Base-by-base conservation (phyloP, 2,888 invertebrate genomes). In the Melipona beecheii region DNA sequence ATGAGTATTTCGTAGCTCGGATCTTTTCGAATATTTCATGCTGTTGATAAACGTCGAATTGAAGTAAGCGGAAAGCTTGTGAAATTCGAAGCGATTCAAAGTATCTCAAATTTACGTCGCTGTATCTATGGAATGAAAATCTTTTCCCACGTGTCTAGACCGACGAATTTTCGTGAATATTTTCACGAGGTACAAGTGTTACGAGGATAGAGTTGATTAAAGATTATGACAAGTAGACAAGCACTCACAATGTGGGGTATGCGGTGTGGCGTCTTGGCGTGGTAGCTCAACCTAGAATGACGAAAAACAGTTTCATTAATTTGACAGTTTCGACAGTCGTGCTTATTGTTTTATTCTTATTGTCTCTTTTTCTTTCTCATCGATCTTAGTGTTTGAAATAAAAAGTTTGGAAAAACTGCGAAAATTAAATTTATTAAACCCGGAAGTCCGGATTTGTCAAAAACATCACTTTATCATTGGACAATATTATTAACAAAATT, bases 181-280 rank as follows among this genome's bases (percentile, higher is more conserved):
- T 49, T n/a, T 17, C 56, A 5, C 36, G 2, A 36, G 49, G n/a
- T 27, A 43, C 2, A 13, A 4, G 62, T 19, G 13, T 2, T 19
- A 54, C 17, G 43, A 15, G 71, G 9, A 19, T 31, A 4, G 11
- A 56, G 43, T 66, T 60, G 68, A 73, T 71, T 75, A 72, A 73
- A 60, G 21, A 54, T 27, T 68, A 27, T 9, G n/a, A 49, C 65
- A 27, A 27, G 50, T 27, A 50, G 43, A 2, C 6, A 49, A 5
- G 5, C 84, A 89, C 90, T 90, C 65, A 90, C 90, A 84, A 86
- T 89, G 56, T 84, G 87, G 66, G 78, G 86, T 80, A 78, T 80
- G 56, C 84, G 86, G 75, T 89, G 90, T 83, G 85, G 88, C 90
- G 88, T 89, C 73, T 86, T 89, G 83, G 65, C 85, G 79, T 66